Evolutionary conservation across 2,797 vertebrate species (phyloP).

Genomic region (Gephyroberyx darwinii): DNA sequence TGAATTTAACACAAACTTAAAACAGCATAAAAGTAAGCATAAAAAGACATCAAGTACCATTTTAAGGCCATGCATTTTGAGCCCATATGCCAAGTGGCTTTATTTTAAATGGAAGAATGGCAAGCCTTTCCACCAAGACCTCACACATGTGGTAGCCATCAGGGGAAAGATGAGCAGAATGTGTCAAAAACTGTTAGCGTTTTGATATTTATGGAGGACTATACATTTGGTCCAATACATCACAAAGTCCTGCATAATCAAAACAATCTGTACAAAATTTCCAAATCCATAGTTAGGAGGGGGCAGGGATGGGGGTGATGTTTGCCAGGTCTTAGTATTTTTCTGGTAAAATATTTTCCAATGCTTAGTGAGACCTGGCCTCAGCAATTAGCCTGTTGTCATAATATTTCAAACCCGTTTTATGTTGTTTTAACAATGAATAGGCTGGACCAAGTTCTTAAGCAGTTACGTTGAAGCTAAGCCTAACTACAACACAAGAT

Average conservation of each 20-base stretch:
- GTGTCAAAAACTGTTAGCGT: constrained; percentile 75
- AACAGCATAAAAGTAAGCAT: constrained; percentile 35
- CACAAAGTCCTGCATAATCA: constrained; percentile 62
- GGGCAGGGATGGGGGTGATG: constrained; percentile 12
- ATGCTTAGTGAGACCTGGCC: constrained; percentile 43
- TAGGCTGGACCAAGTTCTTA: neutral
- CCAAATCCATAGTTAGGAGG: constrained; percentile 39
- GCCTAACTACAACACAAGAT: neutral
- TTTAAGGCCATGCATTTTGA: constrained; percentile 43
- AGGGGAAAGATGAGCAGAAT: constrained; percentile 79
- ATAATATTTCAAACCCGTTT: constrained; percentile 45
- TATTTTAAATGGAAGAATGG: constrained; percentile 55
- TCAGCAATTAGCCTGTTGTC: constrained; percentile 48
- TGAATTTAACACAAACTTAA: constrained; percentile 34
- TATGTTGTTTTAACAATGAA: constrained; percentile 12
- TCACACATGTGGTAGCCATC: constrained; percentile 80
- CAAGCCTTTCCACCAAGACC: constrained; percentile 58
- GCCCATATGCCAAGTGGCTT: constrained; percentile 49
- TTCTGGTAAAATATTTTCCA: constrained; percentile 62
- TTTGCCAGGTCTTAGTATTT: constrained; percentile 53
- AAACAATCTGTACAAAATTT: constrained; percentile 64
- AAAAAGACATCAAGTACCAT: constrained; percentile 26
- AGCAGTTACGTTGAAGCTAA: neutral
- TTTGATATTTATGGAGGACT: constrained; percentile 70
- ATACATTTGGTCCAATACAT: constrained; percentile 71